These are phyloP conservation scores for Zygothrica quintamaculata DNA, from an alignment of 2,888 invertebrate genomes.

Conservation along the genomic window DNA sequence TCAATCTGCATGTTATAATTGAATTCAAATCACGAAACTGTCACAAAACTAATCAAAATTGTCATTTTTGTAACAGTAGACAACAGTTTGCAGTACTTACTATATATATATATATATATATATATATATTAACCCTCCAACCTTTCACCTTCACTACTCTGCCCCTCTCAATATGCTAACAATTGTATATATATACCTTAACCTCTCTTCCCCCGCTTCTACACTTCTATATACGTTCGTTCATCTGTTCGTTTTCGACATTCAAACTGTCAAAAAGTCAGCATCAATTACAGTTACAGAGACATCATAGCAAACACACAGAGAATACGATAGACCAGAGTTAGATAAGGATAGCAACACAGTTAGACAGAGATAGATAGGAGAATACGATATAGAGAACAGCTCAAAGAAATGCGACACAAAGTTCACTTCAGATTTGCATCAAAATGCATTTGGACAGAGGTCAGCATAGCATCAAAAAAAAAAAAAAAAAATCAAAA, in stretches of 20 bases:
- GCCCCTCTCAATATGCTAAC: not conserved
- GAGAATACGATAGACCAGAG: conserved; percentile 37
- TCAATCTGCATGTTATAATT: conserved; percentile 74
- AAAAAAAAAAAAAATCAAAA: no score
- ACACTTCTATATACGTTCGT: conserved; percentile 7
- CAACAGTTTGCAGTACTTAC: conserved; percentile 16
- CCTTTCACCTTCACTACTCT: not conserved
- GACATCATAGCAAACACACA: conserved; percentile 66
- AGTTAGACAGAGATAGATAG: conserved; percentile 3
- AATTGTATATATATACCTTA: conserved; percentile 5
- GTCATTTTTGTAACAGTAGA: conserved; percentile 65
- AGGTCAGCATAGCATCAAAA: conserved; percentile 12
- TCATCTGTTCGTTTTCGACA: conserved; percentile 70
- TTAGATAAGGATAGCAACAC: conserved; percentile 6
- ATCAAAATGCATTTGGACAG: conserved; percentile 75
- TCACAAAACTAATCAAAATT: conserved; percentile 78
- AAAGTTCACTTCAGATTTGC: conserved; percentile 70
- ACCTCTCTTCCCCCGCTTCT: not conserved
- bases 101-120: no score
- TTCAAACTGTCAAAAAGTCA: conserved; percentile 83
- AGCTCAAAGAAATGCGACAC: conserved; percentile 69
- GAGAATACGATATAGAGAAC: not conserved
- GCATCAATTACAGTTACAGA: conserved; percentile 81
- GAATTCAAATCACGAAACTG: conserved; percentile 80
- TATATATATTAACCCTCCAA: no score